Evolutionary conservation across 2,797 vertebrate genomes (phyloP), one percentile per base, ranked within the genome.

Genomic region (Eleutherodactylus coqui): DNA sequence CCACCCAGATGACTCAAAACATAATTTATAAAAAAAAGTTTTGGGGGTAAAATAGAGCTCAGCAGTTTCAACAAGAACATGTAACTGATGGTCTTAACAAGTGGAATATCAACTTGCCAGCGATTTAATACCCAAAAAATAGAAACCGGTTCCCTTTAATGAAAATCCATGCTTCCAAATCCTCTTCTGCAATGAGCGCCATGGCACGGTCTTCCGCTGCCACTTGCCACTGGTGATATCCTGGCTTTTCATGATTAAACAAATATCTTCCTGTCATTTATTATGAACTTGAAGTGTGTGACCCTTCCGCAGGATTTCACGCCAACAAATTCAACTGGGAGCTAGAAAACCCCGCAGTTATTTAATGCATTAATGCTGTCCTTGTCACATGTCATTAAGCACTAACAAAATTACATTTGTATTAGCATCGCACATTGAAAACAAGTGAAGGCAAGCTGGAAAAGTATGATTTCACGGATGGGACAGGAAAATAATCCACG

Each of bases 361-460:
- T 75, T 21, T 81, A 55, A 62, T 80, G 60, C 69, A 62, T 85
- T 80, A 80, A 45, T 75, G 77, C 60, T 80, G 84, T 85, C 77
- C 77, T 80, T 85, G 84, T 85, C 84, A 60, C 64, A 85, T 80
- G 69, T 60, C 67, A 62, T 80, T 85, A 80, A 85, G 14, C 77
- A 29, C 10, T 58, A 60, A 47, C 17, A 75, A 75, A 49, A 75
- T 86, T 49, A 81, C 41, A 86, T 81, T 67, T 81, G 58, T 64
- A 29, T 75, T 73, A 81, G 34, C 43, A 72, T 1, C 49, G 24
- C 34, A 43, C 41, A 75, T 62, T 75, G 21, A 21, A 85, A 70
- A 76, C 27, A 47, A 82, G 49, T 49, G 77, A 58, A 27, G 32
- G 45, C 45, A 82, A 43, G 76, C 76, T 47, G 60, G 47, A 36